These are phyloP conservation scores for Petrocephalus zakoni DNA, from an alignment of 2,113 vertebrate species.

Conservation along the genomic window DNA sequence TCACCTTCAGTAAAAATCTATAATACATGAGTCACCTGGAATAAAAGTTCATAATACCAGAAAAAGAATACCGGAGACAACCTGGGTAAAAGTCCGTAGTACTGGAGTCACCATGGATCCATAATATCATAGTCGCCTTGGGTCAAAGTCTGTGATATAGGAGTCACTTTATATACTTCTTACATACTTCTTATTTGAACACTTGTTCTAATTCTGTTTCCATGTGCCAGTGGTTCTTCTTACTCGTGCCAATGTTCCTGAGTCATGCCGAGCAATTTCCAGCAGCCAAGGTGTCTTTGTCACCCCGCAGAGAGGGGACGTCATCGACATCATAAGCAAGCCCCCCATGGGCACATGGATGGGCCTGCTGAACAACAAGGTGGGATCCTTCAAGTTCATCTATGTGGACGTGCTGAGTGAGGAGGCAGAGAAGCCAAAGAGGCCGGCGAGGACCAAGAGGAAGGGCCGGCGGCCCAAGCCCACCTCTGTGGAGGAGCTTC, in stretches of 20 bases:
- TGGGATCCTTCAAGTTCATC: constrained; percentile 97
- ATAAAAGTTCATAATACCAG: background rate
- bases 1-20: background rate
- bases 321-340: constrained; percentile 95
- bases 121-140: background rate
- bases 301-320: constrained; percentile 76
- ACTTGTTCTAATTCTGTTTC: background rate
- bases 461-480: constrained; percentile 82
- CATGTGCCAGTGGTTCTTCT: background rate
- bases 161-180: background rate
- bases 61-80: background rate
- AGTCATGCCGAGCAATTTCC: background rate
- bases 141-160: background rate
- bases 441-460: constrained; percentile 68
- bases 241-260: background rate
- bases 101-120: background rate
- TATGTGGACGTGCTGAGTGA: constrained; percentile 89
- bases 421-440: constrained; percentile 81
- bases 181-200: background rate
- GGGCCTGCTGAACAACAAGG: constrained; percentile 91
- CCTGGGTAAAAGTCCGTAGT: background rate
- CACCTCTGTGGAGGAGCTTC: constrained; percentile 89
- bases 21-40: background rate
- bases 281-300: background rate
- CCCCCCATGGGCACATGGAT: constrained; percentile 98